phyloP scores from a whole-genome alignment of 2,797 vertebrate species.

The Lacerta bilineata region DNA sequence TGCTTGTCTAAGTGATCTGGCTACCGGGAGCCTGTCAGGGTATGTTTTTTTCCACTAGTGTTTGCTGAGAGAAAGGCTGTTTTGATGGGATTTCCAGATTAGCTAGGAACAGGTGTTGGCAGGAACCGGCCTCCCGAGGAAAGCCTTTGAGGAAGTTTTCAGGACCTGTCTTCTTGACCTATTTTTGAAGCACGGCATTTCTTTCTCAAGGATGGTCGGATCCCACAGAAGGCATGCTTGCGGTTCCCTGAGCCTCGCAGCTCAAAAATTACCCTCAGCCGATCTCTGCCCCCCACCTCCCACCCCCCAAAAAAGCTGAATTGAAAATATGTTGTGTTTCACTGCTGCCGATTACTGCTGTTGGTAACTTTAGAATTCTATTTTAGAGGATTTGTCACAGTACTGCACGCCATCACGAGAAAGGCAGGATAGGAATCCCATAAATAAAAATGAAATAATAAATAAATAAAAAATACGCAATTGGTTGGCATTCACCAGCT shows the following conservation, averaged over 20 bases:
- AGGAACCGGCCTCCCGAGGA: not conserved
- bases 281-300: not conserved
- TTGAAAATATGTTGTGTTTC: not conserved
- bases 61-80: not conserved
- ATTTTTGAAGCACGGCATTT: not conserved
- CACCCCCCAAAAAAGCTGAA: not conserved
- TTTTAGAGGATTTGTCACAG: not conserved
- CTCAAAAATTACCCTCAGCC: not conserved
- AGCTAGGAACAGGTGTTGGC: not conserved
- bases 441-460: not conserved
- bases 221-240: not conserved
- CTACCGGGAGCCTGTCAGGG: not conserved
- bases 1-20: not conserved
- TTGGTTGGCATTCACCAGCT: not conserved
- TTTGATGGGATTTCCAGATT: slow-evolving; percentile 4
- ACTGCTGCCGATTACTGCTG: not conserved
- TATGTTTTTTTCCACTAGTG: not conserved
- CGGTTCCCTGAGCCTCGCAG: not conserved
- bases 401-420: not conserved
- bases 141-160: not conserved
- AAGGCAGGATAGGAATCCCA: not conserved
- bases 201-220: no score
- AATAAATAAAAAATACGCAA: not conserved
- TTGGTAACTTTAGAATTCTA: not conserved
- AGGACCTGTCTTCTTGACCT: not conserved